Evolutionary conservation across 2,797 vertebrate species (phyloP).

Genomic region (Coregonus ussuriensis): DNA sequence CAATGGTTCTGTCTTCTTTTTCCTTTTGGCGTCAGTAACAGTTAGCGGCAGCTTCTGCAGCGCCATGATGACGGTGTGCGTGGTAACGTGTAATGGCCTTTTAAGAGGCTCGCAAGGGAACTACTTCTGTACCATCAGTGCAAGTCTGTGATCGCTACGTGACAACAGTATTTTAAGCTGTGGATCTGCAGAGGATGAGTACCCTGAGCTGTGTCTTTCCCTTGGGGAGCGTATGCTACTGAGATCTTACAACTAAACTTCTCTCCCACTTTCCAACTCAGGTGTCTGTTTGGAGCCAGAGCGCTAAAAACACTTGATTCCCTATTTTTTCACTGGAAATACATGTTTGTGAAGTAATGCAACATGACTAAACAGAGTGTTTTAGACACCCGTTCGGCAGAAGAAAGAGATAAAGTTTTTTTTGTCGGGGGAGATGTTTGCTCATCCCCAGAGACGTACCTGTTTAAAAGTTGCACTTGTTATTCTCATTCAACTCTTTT

Average conservation of each 20-base stretch:
- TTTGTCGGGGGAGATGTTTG: conserved; percentile 69
- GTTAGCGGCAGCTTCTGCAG: conserved; percentile 69
- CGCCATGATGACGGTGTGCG: conserved; percentile 52
- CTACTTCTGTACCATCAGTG: conserved; percentile 75
- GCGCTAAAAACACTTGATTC: conserved; percentile 67
- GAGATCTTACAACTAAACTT: conserved; percentile 77
- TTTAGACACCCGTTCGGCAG: conserved; percentile 57
- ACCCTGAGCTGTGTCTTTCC: conserved; percentile 67
- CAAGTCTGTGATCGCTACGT: conserved; percentile 71
- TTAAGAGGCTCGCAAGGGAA: conserved; percentile 70
- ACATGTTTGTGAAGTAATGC: conserved; percentile 67
- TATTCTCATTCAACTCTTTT: conserved; percentile 55
- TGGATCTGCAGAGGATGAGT: conserved; percentile 58
- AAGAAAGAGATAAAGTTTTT: conserved; percentile 67
- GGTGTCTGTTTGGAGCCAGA: conserved; percentile 72
- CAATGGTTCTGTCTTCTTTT: conserved; percentile 67
- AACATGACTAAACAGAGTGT: conserved; percentile 75
- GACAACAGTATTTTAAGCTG: conserved; percentile 71
- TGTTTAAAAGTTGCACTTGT: conserved; percentile 54
- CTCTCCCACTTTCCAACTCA: conserved; percentile 72
- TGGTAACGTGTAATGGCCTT: conserved; percentile 73
- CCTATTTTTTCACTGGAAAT: conserved; percentile 67
- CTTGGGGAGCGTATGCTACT: conserved; percentile 62
- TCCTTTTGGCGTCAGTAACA: conserved; percentile 74
- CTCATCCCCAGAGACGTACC: conserved; percentile 66